phyloP scores from a whole-genome alignment of 37 sponge, comb jelly and placozoan genomes.

The Dysidea cf. avara region DNA sequence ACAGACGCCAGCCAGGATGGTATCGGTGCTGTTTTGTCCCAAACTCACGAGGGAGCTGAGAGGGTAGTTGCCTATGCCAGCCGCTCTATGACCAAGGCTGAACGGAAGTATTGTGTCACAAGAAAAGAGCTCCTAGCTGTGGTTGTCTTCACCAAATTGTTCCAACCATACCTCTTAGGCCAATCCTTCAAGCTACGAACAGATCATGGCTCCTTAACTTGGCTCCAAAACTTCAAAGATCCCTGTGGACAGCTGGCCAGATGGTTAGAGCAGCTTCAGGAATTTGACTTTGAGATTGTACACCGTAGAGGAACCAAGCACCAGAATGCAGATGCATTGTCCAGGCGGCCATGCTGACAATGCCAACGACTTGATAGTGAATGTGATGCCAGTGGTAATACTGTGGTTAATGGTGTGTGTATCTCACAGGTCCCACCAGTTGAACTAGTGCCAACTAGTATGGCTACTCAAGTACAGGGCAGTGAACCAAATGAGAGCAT shows the following conservation, averaged over 20 bases:
- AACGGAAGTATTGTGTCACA: conserved; percentile 19
- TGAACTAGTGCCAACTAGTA: no score
- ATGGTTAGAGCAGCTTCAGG: conserved; percentile 3
- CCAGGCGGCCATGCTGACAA: conserved; percentile 11
- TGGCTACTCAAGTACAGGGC: no score
- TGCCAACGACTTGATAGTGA: no score
- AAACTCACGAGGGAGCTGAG: conserved; percentile 17
- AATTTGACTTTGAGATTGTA: conserved; percentile 8
- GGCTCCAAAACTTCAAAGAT: conserved; percentile 21
- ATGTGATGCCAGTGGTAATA: no score
- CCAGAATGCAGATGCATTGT: conserved; percentile 27
- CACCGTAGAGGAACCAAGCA: conserved; percentile 26
- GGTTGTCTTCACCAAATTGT: conserved; percentile 5
- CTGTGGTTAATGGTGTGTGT: no score
- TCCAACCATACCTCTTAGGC: conserved; percentile 26
- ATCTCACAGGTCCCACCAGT: background rate
- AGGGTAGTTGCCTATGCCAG: conserved; percentile 21
- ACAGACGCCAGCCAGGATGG: conserved; percentile 39
- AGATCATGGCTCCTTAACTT: conserved; percentile 21
- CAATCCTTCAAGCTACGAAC: conserved; percentile 15
- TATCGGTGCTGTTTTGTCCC: conserved; percentile 42
- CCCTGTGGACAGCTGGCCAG: conserved; percentile 9
- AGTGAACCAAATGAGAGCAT: no score
- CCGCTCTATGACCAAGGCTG: conserved; percentile 4
- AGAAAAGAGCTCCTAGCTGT: conserved; percentile 35